Conservation (phyloP, 2,888 invertebrate species). For the Bombylius major region DNA sequence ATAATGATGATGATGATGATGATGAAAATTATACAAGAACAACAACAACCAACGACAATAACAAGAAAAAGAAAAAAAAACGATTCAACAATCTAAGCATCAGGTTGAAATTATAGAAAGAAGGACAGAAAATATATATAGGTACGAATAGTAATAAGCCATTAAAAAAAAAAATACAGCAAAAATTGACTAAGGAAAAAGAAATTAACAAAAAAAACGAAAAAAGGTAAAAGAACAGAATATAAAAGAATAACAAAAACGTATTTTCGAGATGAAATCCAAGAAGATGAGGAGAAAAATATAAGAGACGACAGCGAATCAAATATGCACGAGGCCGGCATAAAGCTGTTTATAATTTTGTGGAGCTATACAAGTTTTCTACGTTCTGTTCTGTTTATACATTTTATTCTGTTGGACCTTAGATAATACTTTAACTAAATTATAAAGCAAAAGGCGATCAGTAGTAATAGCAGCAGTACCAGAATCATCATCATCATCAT, state of each 20-base stretch:
- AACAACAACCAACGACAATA: background rate
- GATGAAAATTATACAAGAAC: no score
- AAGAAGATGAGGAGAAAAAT: conserved; percentile 6
- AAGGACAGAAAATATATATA: background rate
- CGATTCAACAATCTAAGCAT: background rate
- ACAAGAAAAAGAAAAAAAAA: background rate
- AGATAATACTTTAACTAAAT: no score
- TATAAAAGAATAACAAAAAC: conserved; percentile 4
- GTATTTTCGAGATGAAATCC: conserved; percentile 7
- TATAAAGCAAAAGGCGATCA: no score
- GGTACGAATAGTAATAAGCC: background rate
- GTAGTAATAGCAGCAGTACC: no score
- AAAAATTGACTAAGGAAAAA: background rate
- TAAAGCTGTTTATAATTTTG: conserved; percentile 1
- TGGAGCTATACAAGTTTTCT: background rate
- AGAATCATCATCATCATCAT: no score
- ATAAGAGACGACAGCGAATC: conserved; percentile 8
- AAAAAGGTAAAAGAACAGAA: background rate
- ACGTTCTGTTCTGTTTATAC: no score
- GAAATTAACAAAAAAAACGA: background rate
- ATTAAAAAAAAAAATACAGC: background rate
- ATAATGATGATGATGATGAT: no score
- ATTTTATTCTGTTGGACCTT: no score
- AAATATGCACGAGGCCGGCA: conserved; percentile 8
- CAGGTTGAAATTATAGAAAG: background rate